These are phyloP conservation scores for Camelus bactrianus DNA, from an alignment of 2,113 vertebrate species.

Conservation along the genomic window DNA sequence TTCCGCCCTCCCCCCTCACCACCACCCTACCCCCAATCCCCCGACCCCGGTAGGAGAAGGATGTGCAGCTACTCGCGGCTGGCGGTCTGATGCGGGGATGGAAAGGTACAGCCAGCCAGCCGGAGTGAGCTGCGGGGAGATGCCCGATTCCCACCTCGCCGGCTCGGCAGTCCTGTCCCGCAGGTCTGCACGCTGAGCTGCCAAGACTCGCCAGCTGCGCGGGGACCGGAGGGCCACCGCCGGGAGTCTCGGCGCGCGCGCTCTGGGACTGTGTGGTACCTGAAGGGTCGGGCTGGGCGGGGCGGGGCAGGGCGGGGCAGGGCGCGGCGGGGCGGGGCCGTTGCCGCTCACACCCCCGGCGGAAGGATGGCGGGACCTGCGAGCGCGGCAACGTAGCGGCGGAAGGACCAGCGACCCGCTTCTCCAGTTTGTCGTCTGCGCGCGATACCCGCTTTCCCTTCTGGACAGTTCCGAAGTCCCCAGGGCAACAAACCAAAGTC, in stretches of 20 bases:
- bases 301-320: not conserved
- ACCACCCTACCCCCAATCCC: not conserved
- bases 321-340: not conserved
- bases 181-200: not conserved
- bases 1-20: not conserved
- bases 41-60: not conserved
- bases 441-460: not conserved
- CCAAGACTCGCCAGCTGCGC: not conserved
- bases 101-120: slow-evolving; percentile 52
- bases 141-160: not conserved
- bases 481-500: not conserved
- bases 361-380: slow-evolving; percentile 32
- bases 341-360: not conserved
- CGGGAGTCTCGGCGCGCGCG: not conserved
- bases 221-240: not conserved
- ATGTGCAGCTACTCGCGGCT: not conserved
- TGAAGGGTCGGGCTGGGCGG: not conserved
- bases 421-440: not conserved
- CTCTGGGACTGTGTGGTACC: not conserved
- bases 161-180: not conserved
- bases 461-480: not conserved
- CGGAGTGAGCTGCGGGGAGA: not conserved
- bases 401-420: not conserved
- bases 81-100: not conserved
- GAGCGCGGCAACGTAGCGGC: not conserved